Evolutionary conservation across 2,797 vertebrate genomes (phyloP), one percentile per base, ranked within the genome.

Genomic region (Ceyx erithaca): DNA sequence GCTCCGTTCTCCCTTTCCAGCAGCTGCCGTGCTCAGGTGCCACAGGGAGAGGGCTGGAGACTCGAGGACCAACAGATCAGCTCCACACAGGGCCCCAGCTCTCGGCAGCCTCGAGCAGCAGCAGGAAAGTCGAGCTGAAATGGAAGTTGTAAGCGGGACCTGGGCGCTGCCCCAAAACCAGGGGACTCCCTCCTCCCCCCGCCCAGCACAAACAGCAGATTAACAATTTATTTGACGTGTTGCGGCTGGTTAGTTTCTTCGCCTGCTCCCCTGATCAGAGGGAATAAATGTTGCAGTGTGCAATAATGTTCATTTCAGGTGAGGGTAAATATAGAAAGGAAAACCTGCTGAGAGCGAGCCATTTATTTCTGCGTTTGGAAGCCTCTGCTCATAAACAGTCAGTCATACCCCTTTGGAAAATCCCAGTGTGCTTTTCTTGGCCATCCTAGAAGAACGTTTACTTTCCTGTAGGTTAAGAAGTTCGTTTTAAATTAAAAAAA

Each of bases 291-390:
- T 73, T 71, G 89, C 94, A 78, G 43, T 92, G 77, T 94, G 85
- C 70, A 71, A 95, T 92, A 95, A 93, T 89, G 93, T 87, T 95
- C 95, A 91, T 95, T 97, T 97, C 95, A 97, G 94, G 91, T 93
- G 96, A 95, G 92, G 82, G 93, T 96, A 96, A 95, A 96, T 95
- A 96, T 96, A 96, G 92, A 94, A 96, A 93, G 95, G 95, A 96
- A 96, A 97, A 95, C 95, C 93, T 94, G 95, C 95, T 96, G 93
- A 96, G 93, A 92, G 86, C 75, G 16, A 89, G 91, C 86, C 96
- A 92, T 94, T 96, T 95, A 96, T 92, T 94, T 81, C 93, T 93
- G 91, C 22, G 0, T 89, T 92, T 92, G 73, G 91, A 93, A 93
- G 89, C 88, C 92, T 95, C 91, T 85, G 64, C 90, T 92, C 93